Evolutionary conservation across 2,113 vertebrate species (phyloP), one percentile per base, ranked within the genome.

Genomic region (Misgurnus anguillicaudatus): DNA sequence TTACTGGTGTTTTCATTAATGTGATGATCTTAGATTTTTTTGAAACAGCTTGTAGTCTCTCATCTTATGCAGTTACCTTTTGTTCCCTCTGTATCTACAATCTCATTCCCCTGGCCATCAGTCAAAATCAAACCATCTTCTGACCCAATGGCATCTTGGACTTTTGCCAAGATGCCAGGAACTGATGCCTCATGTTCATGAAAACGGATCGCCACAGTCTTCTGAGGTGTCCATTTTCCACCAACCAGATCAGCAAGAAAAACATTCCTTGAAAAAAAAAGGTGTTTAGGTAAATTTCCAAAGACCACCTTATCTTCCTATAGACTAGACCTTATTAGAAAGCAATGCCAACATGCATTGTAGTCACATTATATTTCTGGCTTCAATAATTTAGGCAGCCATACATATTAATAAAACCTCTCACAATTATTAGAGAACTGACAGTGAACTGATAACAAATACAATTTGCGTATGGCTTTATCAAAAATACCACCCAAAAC

Each of bases 161-260:
- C 58, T 60, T 63, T 60, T 60, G 21, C 58, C 58, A 60, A 60
- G 58, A 60, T 60, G 4, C 9, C 58, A 60, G 19, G 58, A 60
- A 60, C 57, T 24, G 57, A 31, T 60, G 19, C 57, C 19, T 60
- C 57, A 10, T 60, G 9, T 60, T 60, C 57, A 24, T 60, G 19
- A 60, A 60, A 60, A 24, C 57, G 1, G 21, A 60, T 60, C 1
- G 57, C 19, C 19, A 60, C 21, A 60, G 57, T 63, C 36, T 63
- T 63, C 36, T 63, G 61, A 13, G 31, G 7, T 60, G 19, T 60
- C 57, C 57, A 60, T 24, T 24, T 24, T 24, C 57, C 57, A 60
- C 19, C 19, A 11, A 63, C 61, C 57, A 60, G 57, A 60, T 60
- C 57, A 60, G 57, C 57, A 60, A 60, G 57, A 21, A 60, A 60